phyloP scores from a whole-genome alignment of 1,140 invertebrate genomes.

The Liolophura sinensis region DNA sequence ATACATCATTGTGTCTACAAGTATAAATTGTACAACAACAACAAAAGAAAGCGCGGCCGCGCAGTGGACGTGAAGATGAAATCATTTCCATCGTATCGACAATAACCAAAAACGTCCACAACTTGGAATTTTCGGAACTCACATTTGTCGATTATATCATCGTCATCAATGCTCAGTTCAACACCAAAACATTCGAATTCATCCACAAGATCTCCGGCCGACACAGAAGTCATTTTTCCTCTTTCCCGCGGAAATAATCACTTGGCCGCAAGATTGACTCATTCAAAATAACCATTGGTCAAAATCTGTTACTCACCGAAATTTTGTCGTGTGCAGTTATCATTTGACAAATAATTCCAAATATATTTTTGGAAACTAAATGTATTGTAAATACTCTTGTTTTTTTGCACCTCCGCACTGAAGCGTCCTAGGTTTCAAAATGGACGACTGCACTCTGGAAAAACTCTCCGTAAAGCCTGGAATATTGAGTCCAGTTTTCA shows the following conservation, averaged over 20 bases:
- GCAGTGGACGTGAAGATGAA: no score
- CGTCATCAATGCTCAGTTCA: constrained; percentile 7
- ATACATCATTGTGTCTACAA: background rate
- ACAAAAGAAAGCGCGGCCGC: no score
- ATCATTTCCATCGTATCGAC: no score
- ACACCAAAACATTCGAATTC: constrained; percentile 35
- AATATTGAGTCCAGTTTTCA: constrained; percentile 47
- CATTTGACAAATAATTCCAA: no score
- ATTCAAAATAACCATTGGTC: no score
- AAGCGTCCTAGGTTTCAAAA: constrained; percentile 61
- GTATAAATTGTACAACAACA: background rate
- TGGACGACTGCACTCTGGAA: constrained; percentile 57
- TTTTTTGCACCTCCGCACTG: constrained; percentile 15
- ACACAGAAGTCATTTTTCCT: constrained; percentile 15
- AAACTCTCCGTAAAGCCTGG: constrained; percentile 54
- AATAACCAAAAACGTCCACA: background rate
- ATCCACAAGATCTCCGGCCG: constrained; percentile 25
- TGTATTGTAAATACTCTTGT: no score
- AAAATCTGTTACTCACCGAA: no score
- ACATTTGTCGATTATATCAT: constrained; percentile 17
- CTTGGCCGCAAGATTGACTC: no score
- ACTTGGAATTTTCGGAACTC: constrained; percentile 6
- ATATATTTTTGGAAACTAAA: no score
- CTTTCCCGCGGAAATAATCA: constrained; percentile 10
- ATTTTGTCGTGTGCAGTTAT: no score